Percentiles rank a stretch among this genome's conserved stretches.
Conservation (phyloP, 2,888 invertebrate genomes). For the Oligia strigilis region DNA sequence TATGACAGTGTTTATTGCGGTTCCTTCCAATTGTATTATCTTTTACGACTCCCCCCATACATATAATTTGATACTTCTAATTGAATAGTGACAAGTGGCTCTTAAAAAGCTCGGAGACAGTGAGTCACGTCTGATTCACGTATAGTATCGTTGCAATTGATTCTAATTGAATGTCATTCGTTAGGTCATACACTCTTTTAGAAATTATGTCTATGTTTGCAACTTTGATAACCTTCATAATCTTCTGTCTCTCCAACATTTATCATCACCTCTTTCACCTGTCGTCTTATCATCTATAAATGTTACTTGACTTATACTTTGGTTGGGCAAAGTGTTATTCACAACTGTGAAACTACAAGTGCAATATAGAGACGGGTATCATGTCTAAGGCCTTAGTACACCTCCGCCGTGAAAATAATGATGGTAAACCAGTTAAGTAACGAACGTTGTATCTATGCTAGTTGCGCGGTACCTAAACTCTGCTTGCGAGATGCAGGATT, state of each 20-base stretch:
- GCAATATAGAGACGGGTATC: background rate
- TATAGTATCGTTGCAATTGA: conserved; percentile 52
- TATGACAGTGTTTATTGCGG: background rate
- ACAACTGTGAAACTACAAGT: background rate
- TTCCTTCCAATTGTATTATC: conserved; percentile 23
- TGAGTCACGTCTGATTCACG: conserved; percentile 66
- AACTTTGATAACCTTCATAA: background rate
- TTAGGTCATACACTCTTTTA: conserved; percentile 36
- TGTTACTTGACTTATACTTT: background rate
- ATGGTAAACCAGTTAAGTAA: no score
- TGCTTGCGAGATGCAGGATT: no score
- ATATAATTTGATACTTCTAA: conserved; percentile 44
- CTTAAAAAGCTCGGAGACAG: conserved; percentile 13
- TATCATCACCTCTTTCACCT: background rate
- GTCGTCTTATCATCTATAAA: background rate
- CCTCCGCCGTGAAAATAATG: no score
- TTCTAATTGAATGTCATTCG: conserved; percentile 52
- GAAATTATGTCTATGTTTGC: background rate
- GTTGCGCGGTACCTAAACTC: no score
- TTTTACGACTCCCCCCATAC: background rate
- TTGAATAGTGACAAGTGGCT: conserved; percentile 36
- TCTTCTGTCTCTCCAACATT: background rate
- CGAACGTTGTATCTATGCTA: no score
- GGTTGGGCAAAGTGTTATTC: background rate
- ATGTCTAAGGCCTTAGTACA: no score